Percentiles rank a stretch among this genome's conserved stretches.
phyloP scores from a whole-genome alignment of 2,888 invertebrate genomes.

The Pollenia labialis region DNA sequence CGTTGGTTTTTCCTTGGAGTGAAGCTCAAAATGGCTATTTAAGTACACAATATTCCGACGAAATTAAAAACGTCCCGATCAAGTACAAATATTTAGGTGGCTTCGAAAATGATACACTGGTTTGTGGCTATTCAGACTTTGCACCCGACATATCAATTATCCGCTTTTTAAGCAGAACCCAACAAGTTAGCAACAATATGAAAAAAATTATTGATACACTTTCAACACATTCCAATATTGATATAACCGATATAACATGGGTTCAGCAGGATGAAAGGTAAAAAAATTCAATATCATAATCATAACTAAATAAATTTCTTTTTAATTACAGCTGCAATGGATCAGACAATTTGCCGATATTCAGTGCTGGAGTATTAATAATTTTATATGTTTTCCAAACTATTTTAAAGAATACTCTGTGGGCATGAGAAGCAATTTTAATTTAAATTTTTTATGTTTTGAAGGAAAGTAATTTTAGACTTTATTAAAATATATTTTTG shows the following conservation, averaged over 20 bases:
- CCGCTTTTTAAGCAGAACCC: conserved; percentile 70
- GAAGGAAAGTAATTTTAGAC: too few species aligned
- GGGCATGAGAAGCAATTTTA: background rate
- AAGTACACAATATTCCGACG: conserved; percentile 62
- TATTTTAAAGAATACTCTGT: background rate
- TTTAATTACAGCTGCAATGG: conserved; percentile 57
- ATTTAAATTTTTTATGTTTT: background rate
- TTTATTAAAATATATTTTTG: too few species aligned
- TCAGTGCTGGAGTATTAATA: background rate
- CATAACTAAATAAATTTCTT: background rate
- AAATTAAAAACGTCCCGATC: conserved; percentile 10
- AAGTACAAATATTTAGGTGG: conserved; percentile 74
- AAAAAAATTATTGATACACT: conserved; percentile 17
- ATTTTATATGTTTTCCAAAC: background rate
- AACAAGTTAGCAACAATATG: background rate
- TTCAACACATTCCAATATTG: conserved; percentile 55
- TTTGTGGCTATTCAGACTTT: conserved; percentile 75
- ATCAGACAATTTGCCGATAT: conserved; percentile 8
- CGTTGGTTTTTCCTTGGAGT: conserved; percentile 75
- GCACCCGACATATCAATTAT: conserved; percentile 63
- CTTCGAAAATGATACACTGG: conserved; percentile 48
- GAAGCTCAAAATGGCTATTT: conserved; percentile 74
- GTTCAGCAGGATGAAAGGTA: conserved; percentile 66
- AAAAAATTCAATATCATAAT: background rate
- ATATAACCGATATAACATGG: conserved; percentile 66